These are phyloP conservation scores for Ceratina australensis DNA, from an alignment of 1,140 invertebrate genomes.

Conservation along the genomic window DNA sequence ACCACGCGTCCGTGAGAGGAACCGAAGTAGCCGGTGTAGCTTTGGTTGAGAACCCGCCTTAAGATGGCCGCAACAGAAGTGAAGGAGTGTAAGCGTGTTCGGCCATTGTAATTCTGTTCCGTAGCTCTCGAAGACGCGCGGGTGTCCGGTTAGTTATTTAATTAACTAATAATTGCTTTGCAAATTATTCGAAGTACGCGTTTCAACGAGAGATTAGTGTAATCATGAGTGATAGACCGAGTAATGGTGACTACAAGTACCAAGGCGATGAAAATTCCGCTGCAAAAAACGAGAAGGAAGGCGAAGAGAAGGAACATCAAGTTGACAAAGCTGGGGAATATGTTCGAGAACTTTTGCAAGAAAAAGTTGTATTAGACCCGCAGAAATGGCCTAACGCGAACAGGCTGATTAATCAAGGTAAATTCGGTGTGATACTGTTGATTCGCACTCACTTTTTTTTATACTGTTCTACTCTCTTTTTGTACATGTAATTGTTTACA, in stretches of 20 bases:
- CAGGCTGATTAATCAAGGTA: slow-evolving; percentile 87
- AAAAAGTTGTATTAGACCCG: slow-evolving; percentile 86
- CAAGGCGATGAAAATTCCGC: slow-evolving; percentile 68
- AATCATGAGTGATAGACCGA: slow-evolving; percentile 71
- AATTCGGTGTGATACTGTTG: not conserved
- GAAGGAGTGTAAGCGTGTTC: too few relatives aligned
- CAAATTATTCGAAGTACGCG: not conserved
- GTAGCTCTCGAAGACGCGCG: too few relatives aligned
- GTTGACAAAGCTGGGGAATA: slow-evolving; percentile 87
- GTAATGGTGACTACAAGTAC: slow-evolving; percentile 74
- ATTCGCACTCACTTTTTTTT: not conserved
- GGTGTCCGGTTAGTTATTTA: too few relatives aligned
- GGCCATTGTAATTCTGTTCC: too few relatives aligned
- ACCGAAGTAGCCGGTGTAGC: too few relatives aligned
- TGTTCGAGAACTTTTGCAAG: slow-evolving; percentile 86
- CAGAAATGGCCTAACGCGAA: slow-evolving; percentile 85
- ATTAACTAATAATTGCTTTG: not conserved
- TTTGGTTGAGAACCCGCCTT: too few relatives aligned
- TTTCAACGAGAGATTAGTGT: not conserved
- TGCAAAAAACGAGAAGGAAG: slow-evolving; percentile 66
- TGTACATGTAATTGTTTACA: slow-evolving; percentile 2
- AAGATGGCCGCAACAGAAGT: too few relatives aligned
- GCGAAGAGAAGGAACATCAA: slow-evolving; percentile 70
- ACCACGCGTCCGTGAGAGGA: too few relatives aligned
- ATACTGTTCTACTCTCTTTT: slow-evolving; percentile 6